phyloP scores from a whole-genome alignment of 2,888 invertebrate genomes.

The Adelognathus sp. region DNA sequence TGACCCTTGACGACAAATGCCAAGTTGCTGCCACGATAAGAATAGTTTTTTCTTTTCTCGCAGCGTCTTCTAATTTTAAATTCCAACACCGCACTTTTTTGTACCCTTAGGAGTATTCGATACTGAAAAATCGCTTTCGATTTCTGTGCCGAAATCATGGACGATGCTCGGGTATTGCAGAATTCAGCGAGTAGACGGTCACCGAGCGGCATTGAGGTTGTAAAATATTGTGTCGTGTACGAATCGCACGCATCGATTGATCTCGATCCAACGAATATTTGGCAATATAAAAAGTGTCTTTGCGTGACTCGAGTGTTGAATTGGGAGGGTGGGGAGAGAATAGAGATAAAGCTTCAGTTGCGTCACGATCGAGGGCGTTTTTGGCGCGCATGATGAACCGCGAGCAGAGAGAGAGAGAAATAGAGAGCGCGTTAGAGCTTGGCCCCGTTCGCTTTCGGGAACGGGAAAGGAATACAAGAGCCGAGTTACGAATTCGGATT shows the following conservation, averaged over 20 bases:
- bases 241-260: constrained; percentile 37
- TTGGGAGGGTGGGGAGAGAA: constrained; percentile 33
- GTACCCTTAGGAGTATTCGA: not conserved
- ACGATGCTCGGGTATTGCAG: not conserved
- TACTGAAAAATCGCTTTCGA: not conserved
- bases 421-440: constrained; percentile 39
- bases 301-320: constrained; percentile 13
- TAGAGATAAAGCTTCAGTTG: constrained; percentile 58
- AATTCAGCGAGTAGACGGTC: not conserved
- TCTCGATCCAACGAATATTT: constrained; percentile 56
- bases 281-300: constrained; percentile 52
- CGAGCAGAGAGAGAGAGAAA: not conserved
- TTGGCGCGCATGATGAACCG: not conserved
- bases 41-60: constrained; percentile 22
- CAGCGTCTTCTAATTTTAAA: constrained; percentile 15
- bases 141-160: not conserved
- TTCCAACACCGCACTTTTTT: constrained; percentile 2
- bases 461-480: constrained; percentile 50
- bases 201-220: constrained; percentile 5
- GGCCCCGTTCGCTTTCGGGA: constrained; percentile 57
- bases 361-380: constrained; percentile 54
- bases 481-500: constrained; percentile 27
- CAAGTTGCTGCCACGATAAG: constrained; percentile 5
- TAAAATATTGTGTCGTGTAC: constrained; percentile 8
- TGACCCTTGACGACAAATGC: constrained; percentile 18